Percentiles rank a stretch among this genome's conserved stretches.
Evolutionary conservation across 2,888 invertebrate genomes (phyloP).

Genomic region (Drosophila nr. perissopoda): DNA sequence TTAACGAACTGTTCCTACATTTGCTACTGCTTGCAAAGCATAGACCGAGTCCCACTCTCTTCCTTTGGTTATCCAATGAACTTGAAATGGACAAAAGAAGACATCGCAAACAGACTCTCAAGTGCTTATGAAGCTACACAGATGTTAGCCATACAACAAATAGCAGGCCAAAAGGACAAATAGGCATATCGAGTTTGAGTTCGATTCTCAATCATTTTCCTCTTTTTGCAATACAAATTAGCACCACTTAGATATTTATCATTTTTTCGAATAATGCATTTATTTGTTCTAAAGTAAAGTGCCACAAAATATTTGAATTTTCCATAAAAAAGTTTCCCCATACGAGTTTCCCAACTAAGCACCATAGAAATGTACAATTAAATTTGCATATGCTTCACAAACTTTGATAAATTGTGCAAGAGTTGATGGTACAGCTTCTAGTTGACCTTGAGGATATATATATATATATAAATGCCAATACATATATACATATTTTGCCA

Average conservation of each 20-base stretch:
- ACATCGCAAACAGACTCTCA: constrained; percentile 20
- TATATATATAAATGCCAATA: neutral
- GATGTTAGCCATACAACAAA: neutral
- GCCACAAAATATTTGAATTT: neutral
- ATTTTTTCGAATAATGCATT: neutral
- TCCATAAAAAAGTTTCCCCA: neutral
- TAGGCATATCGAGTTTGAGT: neutral
- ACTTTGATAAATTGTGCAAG: neutral
- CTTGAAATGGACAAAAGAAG: constrained; percentile 35
- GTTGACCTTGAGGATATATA: neutral
- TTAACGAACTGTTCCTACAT: constrained; percentile 67
- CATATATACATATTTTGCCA: neutral
- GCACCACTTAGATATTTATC: neutral
- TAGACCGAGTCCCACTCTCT: constrained; percentile 2
- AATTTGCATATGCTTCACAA: neutral
- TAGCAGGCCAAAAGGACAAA: neutral
- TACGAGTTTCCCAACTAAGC: neutral
- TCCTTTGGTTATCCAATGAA: constrained; percentile 41
- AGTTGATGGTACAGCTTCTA: neutral
- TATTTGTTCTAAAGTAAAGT: neutral
- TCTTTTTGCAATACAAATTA: neutral
- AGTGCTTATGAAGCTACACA: constrained; percentile 19
- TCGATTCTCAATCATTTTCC: neutral
- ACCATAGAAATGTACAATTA: neutral
- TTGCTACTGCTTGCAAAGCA: constrained; percentile 31